These are phyloP conservation scores for Cydia amplana DNA, from an alignment of 1,140 invertebrate genomes.

Conservation along the genomic window DNA sequence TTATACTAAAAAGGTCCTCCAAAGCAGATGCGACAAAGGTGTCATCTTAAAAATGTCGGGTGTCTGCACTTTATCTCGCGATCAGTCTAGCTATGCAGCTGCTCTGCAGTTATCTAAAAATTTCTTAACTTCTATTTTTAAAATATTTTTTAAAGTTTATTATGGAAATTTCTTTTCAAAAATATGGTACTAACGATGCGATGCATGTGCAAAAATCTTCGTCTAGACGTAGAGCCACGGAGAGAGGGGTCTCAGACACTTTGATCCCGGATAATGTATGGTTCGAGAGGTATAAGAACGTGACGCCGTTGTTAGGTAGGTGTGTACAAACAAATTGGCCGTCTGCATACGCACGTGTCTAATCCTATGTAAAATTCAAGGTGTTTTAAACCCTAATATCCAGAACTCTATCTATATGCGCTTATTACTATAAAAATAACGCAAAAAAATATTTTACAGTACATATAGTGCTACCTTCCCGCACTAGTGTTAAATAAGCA, in stretches of 20 bases:
- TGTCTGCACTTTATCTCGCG: not conserved
- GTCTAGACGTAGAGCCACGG: not conserved
- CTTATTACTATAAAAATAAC: too few relatives aligned
- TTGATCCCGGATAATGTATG: conserved; percentile 5
- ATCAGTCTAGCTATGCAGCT: conserved; percentile 1
- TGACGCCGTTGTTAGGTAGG: too few relatives aligned
- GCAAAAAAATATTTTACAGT: too few relatives aligned
- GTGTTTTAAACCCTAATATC: too few relatives aligned
- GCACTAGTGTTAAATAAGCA: too few relatives aligned
- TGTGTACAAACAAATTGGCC: too few relatives aligned
- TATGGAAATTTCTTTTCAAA: not conserved
- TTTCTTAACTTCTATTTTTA: not conserved
- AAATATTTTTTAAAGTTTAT: not conserved
- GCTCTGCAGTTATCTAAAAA: not conserved
- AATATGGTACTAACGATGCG: not conserved
- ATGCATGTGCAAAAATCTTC: not conserved
- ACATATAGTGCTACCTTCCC: too few relatives aligned
- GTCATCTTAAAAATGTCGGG: not conserved
- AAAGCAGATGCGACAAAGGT: conserved; percentile 6
- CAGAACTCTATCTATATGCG: too few relatives aligned
- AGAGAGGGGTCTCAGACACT: not conserved
- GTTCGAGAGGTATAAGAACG: not conserved
- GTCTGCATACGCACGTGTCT: too few relatives aligned
- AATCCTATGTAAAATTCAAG: too few relatives aligned
- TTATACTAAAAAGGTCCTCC: not conserved